Percentiles rank a stretch among this genome's conserved stretches.
Evolutionary conservation across 2,888 invertebrate genomes (phyloP).

Genomic region (Ceriagrion tenellum): DNA sequence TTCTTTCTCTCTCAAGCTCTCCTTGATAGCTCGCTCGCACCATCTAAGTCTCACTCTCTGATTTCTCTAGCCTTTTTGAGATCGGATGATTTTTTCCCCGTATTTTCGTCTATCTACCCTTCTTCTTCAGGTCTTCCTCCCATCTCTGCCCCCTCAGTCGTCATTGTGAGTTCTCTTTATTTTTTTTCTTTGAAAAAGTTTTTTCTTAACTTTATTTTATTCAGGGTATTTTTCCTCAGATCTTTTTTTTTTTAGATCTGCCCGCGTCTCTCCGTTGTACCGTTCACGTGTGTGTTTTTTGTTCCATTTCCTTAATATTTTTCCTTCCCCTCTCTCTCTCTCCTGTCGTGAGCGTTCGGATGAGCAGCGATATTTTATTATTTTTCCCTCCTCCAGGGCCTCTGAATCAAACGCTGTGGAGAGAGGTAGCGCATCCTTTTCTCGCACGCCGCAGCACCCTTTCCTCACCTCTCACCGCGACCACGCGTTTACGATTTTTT

Average conservation of each 20-base stretch:
- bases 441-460: neutral
- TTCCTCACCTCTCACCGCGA: slow-evolving; percentile 14
- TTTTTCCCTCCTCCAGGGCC: neutral
- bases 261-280: neutral
- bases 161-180: neutral
- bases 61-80: neutral
- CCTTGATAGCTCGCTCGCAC: neutral
- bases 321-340: neutral
- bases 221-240: neutral
- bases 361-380: too few relatives aligned
- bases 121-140: neutral
- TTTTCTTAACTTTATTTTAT: neutral
- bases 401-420: neutral
- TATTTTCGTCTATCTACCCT: neutral
- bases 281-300: neutral
- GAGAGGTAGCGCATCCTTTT: neutral
- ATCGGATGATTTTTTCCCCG: neutral
- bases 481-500: neutral
- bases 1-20: neutral
- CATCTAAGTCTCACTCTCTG: neutral
- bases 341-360: neutral
- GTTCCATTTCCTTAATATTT: neutral
- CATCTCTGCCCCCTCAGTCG: neutral
- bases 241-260: neutral
- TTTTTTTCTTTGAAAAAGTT: neutral